A percentile compares a stretch with the other conserved stretches of the same genome.
These are phyloP conservation scores for Narcine bancroftii DNA, from an alignment of 2,113 vertebrate species.

Conservation along the genomic window DNA sequence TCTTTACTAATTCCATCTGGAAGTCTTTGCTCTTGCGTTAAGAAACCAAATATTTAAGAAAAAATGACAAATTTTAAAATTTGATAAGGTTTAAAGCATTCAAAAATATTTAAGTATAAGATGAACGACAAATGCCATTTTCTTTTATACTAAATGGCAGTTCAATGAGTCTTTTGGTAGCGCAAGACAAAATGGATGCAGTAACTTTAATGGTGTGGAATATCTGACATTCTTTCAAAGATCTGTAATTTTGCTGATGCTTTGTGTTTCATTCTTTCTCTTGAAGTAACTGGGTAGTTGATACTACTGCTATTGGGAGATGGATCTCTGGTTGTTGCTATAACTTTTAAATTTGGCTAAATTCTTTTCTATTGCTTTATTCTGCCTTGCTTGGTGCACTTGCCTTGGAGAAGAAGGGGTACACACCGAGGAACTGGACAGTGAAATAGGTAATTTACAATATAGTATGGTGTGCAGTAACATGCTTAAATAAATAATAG, in stretches of 20 bases:
- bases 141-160: not conserved
- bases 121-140: not conserved
- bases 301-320: not conserved
- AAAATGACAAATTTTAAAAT: not conserved
- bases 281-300: not conserved
- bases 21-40: not conserved
- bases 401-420: constrained; percentile 92
- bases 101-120: not conserved
- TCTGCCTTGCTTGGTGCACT: constrained; percentile 55
- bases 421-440: constrained; percentile 98
- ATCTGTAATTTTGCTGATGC: constrained; percentile 4
- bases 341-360: constrained; percentile 26
- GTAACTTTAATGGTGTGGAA: constrained; percentile 1
- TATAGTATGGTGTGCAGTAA: not conserved
- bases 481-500: not conserved
- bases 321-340: constrained; percentile 23
- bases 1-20: not conserved
- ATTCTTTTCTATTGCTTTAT: constrained; percentile 54
- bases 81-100: not conserved
- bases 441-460: constrained; percentile 86
- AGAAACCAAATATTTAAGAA: not conserved
- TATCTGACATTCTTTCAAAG: not conserved
- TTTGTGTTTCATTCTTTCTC: not conserved
- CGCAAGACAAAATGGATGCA: not conserved
- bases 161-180: not conserved